Evolutionary conservation across 2,888 invertebrate genomes (phyloP), one percentile per base, ranked within the genome.

Genomic region (Brenthis ino): DNA sequence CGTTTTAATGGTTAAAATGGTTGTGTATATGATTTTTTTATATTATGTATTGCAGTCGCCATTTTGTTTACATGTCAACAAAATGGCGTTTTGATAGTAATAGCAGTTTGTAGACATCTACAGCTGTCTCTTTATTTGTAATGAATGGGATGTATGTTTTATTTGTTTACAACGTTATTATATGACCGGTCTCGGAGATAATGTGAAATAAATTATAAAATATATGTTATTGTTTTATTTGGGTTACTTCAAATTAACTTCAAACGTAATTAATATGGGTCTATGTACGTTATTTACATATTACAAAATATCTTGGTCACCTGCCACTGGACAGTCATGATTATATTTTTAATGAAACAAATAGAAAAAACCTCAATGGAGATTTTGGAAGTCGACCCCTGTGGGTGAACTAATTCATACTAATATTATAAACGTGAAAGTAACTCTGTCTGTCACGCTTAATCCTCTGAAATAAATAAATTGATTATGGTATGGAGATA

Each of bases 91-190:
- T 71, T 64, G 67, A 70, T 70, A 68, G 68, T 85, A 84, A 85
- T 84, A 83, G 82, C 85, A 85, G 57, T 67, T 63, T 69, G 64
- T 71, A 71, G 68, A 69, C 11, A 11, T 2, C 68, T 79, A 77
- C 80, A 79, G 78, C 83, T 80, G 87, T 87, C 86, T 89, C 85
- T 43, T 33, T 43, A 86, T 85, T 88, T 87, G 82, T 85, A 85
- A 84, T 83, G 83, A 84, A 80, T 75, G 70, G 79, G 81, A 79
- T 82, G 79, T 87, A 86, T 86, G 87, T 89, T 88, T 28, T 86
- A 84, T 86, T 88, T 85, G 82, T 88, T 86, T 89, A 88, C 85
- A 87, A 84, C 84, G 86, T 89, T 89, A 86, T 86, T 85, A 75
- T 75, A 85, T 87, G 85, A 86, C 82, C 82, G 87, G 85, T 85